These are phyloP conservation scores for Chelon auratus DNA, from an alignment of 2,797 vertebrate genomes.

Conservation along the genomic window DNA sequence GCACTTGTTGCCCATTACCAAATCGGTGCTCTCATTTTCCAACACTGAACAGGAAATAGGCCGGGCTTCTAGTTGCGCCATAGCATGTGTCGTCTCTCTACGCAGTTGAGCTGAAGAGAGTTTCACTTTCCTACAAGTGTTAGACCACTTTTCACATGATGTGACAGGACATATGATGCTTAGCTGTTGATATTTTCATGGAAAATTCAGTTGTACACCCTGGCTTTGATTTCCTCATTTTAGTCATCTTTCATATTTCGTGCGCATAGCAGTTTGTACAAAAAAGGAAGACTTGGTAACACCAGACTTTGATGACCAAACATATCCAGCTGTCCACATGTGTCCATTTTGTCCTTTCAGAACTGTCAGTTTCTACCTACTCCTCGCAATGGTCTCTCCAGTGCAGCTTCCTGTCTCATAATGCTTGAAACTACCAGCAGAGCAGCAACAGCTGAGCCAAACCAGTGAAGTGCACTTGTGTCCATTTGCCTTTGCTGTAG, in stretches of 20 bases:
- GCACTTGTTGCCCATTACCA: conserved; percentile 44
- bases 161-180: neutral
- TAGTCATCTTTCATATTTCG: neutral
- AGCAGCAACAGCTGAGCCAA: too few relatives aligned
- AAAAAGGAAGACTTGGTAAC: too few relatives aligned
- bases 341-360: too few relatives aligned
- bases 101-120: conserved; percentile 21
- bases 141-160: conserved; percentile 20
- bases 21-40: conserved; percentile 64
- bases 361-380: too few relatives aligned
- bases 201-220: neutral
- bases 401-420: too few relatives aligned
- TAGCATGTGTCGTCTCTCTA: conserved; percentile 4
- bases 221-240: neutral
- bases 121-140: conserved; percentile 47
- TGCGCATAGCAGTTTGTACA: too few relatives aligned
- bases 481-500: too few relatives aligned
- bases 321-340: too few relatives aligned
- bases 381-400: too few relatives aligned
- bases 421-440: too few relatives aligned
- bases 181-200: neutral
- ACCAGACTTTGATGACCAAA: too few relatives aligned
- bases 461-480: too few relatives aligned
- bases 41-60: conserved; percentile 66
- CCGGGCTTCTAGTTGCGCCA: conserved; percentile 35